Conservation (phyloP, 2,888 invertebrate species). For the Phasia obesa region DNA sequence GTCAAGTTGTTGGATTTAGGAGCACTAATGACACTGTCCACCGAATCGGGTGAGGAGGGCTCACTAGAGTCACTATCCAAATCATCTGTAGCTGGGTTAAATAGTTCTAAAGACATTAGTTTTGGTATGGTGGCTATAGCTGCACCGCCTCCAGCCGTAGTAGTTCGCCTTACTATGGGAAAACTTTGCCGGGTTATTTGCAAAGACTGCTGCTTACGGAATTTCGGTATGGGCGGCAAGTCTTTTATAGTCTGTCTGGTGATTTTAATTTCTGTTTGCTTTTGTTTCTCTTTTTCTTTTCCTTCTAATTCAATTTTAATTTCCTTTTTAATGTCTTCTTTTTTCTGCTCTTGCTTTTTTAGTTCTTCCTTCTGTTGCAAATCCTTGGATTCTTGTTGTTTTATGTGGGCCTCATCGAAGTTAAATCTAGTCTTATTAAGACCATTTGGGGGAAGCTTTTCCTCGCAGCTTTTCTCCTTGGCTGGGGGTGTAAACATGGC, state of each 20-base stretch:
- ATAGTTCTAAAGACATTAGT: constrained; percentile 90
- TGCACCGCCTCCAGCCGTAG: constrained; percentile 75
- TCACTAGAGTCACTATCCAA: constrained; percentile 95
- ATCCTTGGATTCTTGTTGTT: constrained; percentile 71
- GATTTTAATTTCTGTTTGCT: constrained; percentile 82
- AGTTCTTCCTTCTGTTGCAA: constrained; percentile 79
- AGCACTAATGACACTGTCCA: constrained; percentile 92
- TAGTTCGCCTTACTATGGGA: constrained; percentile 87
- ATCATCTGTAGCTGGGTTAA: constrained; percentile 95
- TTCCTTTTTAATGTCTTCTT: constrained; percentile 7
- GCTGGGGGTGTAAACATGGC: constrained; percentile 79
- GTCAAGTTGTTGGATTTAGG: constrained; percentile 75
- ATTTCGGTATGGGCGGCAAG: constrained; percentile 86
- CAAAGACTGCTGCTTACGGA: constrained; percentile 81
- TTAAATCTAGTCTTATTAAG: constrained; percentile 74
- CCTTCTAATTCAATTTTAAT: constrained; percentile 72
- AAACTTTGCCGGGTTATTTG: constrained; percentile 82
- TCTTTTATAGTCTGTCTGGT: constrained; percentile 86
- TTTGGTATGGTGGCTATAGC: constrained; percentile 88
- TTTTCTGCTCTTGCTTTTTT: constrained; percentile 75
- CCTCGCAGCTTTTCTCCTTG: constrained; percentile 48
- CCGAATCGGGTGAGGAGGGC: constrained; percentile 91
- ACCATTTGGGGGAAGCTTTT: constrained; percentile 48
- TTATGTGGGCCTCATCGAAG: constrained; percentile 78
- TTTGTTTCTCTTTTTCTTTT: no score